A percentile compares a stretch with the other conserved stretches of the same genome.
These are phyloP conservation scores for Nycticebus coucang DNA, from an alignment of 2,113 vertebrate genomes.

Conservation along the genomic window DNA sequence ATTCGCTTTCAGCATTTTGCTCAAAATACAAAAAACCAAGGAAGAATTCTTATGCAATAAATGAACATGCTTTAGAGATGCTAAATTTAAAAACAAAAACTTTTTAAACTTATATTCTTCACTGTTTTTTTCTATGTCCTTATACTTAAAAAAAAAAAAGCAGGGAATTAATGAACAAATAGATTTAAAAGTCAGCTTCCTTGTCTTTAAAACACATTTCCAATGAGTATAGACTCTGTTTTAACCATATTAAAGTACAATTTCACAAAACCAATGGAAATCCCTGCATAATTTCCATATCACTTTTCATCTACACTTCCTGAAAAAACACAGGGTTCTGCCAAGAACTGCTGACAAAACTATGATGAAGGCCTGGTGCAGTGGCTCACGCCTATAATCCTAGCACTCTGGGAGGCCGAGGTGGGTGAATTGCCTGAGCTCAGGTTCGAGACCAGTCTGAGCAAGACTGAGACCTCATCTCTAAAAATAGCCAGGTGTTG, in stretches of 20 bases:
- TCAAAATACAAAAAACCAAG: constrained; percentile 54
- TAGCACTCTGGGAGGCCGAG: too few species aligned
- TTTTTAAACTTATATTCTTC: neutral
- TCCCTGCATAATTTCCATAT: neutral
- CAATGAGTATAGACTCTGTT: neutral
- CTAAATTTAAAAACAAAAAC: neutral
- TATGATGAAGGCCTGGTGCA: too few species aligned
- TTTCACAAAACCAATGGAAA: constrained; percentile 38
- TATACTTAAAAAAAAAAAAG: constrained; percentile 35
- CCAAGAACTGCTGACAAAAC: neutral
- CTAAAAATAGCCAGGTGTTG: too few species aligned
- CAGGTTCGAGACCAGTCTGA: too few species aligned
- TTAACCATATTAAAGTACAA: neutral
- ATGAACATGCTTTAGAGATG: neutral
- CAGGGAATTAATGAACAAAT: neutral
- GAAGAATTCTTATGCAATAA: constrained; percentile 59
- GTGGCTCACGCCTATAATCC: too few species aligned
- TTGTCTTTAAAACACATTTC: constrained; percentile 7
- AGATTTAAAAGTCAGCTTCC: neutral
- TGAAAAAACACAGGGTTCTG: neutral
- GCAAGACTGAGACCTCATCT: too few species aligned
- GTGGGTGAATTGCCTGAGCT: too few species aligned
- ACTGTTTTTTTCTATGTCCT: neutral
- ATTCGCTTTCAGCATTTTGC: constrained; percentile 24
- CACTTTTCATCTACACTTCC: neutral